phyloP scores from a whole-genome alignment of 2,113 vertebrate species.

The Jacana jacana region DNA sequence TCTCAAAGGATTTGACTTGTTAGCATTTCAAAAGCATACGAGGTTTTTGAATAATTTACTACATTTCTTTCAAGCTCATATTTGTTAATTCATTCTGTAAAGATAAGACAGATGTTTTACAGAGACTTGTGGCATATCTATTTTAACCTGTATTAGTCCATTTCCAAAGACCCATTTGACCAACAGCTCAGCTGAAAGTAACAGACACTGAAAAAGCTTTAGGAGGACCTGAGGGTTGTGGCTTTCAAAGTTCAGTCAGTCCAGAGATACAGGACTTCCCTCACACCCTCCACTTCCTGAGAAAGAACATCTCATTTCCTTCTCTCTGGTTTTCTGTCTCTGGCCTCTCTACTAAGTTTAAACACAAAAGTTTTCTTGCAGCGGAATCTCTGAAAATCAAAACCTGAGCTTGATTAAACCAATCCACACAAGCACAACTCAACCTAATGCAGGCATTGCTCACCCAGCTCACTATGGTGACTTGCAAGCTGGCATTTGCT shows the following conservation, averaged over 20 bases:
- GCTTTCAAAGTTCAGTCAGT: not conserved
- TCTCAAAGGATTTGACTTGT: not conserved
- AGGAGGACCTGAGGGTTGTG: not conserved
- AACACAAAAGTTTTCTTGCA: not conserved
- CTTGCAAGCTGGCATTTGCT: not conserved
- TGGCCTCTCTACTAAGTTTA: not conserved
- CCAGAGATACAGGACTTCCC: not conserved
- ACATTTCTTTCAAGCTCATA: constrained; percentile 39
- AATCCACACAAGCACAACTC: not conserved
- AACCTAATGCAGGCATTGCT: not conserved
- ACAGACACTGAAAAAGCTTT: not conserved
- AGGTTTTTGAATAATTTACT: constrained; percentile 57
- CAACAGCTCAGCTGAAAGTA: not conserved
- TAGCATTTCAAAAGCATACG: constrained; percentile 43
- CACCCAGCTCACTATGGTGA: not conserved
- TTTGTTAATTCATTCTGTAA: constrained; percentile 51
- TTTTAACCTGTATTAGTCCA: not conserved
- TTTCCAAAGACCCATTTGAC: not conserved
- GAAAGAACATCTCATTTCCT: not conserved
- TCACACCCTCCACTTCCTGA: not conserved
- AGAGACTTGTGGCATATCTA: not conserved
- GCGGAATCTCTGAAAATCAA: not conserved
- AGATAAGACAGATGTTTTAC: constrained; percentile 41
- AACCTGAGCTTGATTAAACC: not conserved
- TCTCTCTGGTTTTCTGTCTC: not conserved